phyloP scores from a whole-genome alignment of 2,888 invertebrate species.

The Mayetiola destructor region DNA sequence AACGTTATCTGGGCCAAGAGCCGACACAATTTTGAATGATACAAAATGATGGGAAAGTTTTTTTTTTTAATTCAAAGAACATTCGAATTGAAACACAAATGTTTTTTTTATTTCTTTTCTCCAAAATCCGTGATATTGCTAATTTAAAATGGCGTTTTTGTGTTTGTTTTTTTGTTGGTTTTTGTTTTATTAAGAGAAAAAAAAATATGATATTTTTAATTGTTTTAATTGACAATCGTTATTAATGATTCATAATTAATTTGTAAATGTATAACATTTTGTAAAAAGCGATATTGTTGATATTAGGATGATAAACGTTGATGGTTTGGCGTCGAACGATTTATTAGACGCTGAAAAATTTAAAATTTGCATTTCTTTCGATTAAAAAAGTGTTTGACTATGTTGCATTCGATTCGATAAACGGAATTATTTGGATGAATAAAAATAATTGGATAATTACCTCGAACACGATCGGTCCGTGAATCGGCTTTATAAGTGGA shows the following conservation, averaged over 20 bases:
- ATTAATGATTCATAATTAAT: constrained; percentile 11
- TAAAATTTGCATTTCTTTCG: background rate
- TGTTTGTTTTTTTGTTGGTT: constrained; percentile 5
- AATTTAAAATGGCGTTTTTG: constrained; percentile 12
- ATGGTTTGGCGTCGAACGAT: background rate
- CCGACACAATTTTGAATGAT: too few species aligned
- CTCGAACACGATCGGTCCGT: constrained; percentile 60
- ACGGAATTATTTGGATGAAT: background rate
- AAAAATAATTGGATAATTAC: constrained; percentile 28
- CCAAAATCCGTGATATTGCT: constrained; percentile 8
- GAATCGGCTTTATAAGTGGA: constrained; percentile 48
- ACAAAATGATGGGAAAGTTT: too few species aligned
- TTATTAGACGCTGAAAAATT: constrained; percentile 5
- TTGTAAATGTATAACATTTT: constrained; percentile 12
- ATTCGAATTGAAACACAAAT: background rate
- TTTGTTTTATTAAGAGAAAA: constrained; percentile 12
- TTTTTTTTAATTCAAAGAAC: background rate
- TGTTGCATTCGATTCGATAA: background rate
- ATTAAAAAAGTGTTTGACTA: background rate
- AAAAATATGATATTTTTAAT: constrained; percentile 13
- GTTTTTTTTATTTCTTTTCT: constrained; percentile 1
- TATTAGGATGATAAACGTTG: constrained; percentile 11
- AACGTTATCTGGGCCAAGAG: too few species aligned
- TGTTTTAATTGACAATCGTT: constrained; percentile 12
- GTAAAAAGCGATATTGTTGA: constrained; percentile 12